Conservation (phyloP, 2,797 vertebrate species). For the Eurystomus glaucurus region DNA sequence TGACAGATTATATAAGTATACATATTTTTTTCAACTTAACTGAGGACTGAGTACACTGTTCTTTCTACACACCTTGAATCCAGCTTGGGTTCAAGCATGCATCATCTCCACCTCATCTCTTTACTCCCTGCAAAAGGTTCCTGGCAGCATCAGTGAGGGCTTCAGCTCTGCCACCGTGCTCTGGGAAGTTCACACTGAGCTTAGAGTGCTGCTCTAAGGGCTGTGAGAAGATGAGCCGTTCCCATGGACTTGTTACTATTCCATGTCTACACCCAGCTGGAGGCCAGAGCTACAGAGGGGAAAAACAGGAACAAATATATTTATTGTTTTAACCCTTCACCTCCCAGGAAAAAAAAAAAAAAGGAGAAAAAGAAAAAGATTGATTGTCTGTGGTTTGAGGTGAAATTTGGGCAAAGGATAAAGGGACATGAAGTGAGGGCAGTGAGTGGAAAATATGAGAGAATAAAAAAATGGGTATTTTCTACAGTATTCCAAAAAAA, state of each 20-base stretch:
- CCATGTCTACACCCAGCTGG: conserved; percentile 56
- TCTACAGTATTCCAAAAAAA: neutral
- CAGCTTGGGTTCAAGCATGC: neutral
- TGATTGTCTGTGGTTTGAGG: neutral
- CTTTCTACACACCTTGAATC: neutral
- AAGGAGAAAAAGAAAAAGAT: neutral
- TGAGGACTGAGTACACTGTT: neutral
- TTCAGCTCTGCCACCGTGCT: neutral
- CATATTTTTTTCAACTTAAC: neutral
- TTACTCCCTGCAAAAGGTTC: neutral
- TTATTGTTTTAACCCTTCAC: conserved; percentile 71
- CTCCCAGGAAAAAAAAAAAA: neutral
- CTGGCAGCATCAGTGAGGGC: neutral
- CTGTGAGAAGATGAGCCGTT: conserved; percentile 68
- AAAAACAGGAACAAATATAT: conserved; percentile 60
- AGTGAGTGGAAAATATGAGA: neutral
- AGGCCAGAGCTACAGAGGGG: conserved; percentile 42
- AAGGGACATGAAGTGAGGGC: neutral
- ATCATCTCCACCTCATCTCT: neutral
- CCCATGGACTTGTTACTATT: conserved; percentile 62
- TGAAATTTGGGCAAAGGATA: conserved; percentile 8
- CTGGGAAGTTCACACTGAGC: conserved; percentile 4
- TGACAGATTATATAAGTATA: neutral
- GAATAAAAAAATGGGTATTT: neutral
- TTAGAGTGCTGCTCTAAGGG: neutral